phyloP scores from a whole-genome alignment of 2,113 vertebrate genomes.

The Trichomycterus rosablanca region DNA sequence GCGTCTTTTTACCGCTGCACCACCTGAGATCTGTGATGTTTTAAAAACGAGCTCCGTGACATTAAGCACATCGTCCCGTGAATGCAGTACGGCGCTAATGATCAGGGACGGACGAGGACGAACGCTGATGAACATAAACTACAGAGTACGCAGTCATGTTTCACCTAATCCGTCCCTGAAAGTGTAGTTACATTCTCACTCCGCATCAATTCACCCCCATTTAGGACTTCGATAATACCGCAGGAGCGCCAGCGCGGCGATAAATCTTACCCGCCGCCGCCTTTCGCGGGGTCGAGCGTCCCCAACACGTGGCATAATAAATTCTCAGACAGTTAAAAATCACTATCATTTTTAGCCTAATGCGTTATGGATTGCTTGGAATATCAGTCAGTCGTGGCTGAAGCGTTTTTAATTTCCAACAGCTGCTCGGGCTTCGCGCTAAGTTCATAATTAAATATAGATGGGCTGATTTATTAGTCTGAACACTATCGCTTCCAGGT shows the following conservation, averaged over 20 bases:
- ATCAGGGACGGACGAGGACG: slow-evolving; percentile 2
- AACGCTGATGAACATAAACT: slow-evolving; percentile 52
- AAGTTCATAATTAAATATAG: slow-evolving; percentile 99
- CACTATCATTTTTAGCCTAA: slow-evolving; percentile 99
- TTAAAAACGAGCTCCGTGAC: too few species aligned
- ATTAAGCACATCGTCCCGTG: neutral
- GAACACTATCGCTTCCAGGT: slow-evolving; percentile 95
- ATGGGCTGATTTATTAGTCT: slow-evolving; percentile 99
- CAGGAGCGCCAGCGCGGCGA: slow-evolving; percentile 74
- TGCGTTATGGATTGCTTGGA: slow-evolving; percentile 99
- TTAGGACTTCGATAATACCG: slow-evolving; percentile 87
- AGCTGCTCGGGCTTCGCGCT: slow-evolving; percentile 95
- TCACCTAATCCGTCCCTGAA: slow-evolving; percentile 76
- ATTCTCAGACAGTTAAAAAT: slow-evolving; percentile 99
- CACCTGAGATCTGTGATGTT: too few species aligned
- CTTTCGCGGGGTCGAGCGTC: slow-evolving; percentile 89
- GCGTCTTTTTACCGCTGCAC: too few species aligned
- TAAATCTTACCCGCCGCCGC: slow-evolving; percentile 90
- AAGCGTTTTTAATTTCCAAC: slow-evolving; percentile 99
- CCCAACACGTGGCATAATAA: slow-evolving; percentile 94
- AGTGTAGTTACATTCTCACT: slow-evolving; percentile 78
- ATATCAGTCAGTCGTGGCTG: slow-evolving; percentile 93
- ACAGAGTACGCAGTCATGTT: slow-evolving; percentile 71
- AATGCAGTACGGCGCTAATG: too few species aligned
- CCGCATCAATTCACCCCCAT: slow-evolving; percentile 82